These are phyloP conservation scores for Phlogophora meticulosa DNA, from an alignment of 2,888 invertebrate genomes.

Conservation along the genomic window DNA sequence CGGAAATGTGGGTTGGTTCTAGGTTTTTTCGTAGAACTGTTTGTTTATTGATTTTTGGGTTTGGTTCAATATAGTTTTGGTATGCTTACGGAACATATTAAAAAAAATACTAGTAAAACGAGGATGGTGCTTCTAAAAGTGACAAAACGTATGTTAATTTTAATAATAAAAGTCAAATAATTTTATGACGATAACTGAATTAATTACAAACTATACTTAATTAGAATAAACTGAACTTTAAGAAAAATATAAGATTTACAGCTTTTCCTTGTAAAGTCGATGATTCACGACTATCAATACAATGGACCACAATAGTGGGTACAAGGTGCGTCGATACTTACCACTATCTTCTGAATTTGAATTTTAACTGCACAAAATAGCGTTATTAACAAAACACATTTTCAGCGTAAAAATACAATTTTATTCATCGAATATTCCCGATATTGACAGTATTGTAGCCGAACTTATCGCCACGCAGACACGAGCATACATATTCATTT, in stretches of 20 bases:
- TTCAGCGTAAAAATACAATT: conserved; percentile 67
- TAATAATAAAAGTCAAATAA: neutral
- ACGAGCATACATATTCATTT: conserved; percentile 65
- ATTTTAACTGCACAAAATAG: conserved; percentile 33
- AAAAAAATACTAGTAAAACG: neutral
- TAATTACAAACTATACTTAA: neutral
- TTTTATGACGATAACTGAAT: neutral
- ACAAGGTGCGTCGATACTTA: conserved; percentile 19
- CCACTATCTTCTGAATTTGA: conserved; percentile 27
- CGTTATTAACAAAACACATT: conserved; percentile 48
- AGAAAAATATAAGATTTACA: neutral
- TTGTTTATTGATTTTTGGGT: conserved; percentile 73
- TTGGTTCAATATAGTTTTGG: conserved; percentile 13
- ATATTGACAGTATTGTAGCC: conserved; percentile 36
- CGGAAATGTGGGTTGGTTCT: conserved; percentile 68
- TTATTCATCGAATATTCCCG: conserved; percentile 60
- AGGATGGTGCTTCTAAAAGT: neutral
- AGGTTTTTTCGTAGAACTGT: conserved; percentile 72
- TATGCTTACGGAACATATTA: conserved; percentile 7
- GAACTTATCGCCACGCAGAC: conserved; percentile 46
- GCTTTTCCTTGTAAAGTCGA: conserved; percentile 1
- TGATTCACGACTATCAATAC: conserved; percentile 29
- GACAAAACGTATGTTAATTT: neutral
- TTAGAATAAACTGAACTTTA: conserved; percentile 1
- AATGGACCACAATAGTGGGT: conserved; percentile 3